Evolutionary conservation across 2,113 vertebrate genomes (phyloP).

Genomic region (Tupaia tana): DNA sequence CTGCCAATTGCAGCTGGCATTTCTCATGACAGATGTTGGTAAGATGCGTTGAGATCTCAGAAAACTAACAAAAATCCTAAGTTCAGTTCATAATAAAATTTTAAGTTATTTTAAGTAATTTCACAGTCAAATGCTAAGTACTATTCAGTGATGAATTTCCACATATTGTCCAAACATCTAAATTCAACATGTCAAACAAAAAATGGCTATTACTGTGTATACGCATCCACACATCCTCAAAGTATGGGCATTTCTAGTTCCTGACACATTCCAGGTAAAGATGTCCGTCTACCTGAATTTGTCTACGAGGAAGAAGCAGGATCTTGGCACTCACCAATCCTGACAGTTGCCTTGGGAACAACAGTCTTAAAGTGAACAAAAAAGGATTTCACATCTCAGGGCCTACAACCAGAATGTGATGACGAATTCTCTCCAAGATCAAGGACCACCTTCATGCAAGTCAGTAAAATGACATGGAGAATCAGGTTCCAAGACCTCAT

Average conservation of each 20-base stretch:
- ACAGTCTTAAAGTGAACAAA: neutral
- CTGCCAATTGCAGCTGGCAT: neutral
- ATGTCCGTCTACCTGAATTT: neutral
- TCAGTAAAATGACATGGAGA: neutral
- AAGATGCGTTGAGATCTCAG: neutral
- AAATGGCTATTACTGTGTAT: neutral
- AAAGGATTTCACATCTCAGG: neutral
- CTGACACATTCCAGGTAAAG: neutral
- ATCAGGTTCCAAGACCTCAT: neutral
- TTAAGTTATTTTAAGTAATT: conserved; percentile 57
- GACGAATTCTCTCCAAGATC: neutral
- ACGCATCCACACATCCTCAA: neutral
- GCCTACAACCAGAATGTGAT: neutral
- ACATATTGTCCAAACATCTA: neutral
- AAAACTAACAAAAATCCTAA: conserved; percentile 17
- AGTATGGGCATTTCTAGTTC: neutral
- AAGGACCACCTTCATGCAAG: neutral
- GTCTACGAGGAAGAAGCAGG: neutral
- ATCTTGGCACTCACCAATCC: neutral
- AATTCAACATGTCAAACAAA: conserved; percentile 8
- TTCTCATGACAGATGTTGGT: neutral
- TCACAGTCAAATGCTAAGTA: conserved; percentile 16
- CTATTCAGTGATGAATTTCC: conserved; percentile 10
- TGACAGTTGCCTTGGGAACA: neutral
- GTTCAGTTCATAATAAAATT: conserved; percentile 47